Evolutionary conservation across 2,113 vertebrate genomes (phyloP).

Genomic region (Nycticryphes semicollaris): DNA sequence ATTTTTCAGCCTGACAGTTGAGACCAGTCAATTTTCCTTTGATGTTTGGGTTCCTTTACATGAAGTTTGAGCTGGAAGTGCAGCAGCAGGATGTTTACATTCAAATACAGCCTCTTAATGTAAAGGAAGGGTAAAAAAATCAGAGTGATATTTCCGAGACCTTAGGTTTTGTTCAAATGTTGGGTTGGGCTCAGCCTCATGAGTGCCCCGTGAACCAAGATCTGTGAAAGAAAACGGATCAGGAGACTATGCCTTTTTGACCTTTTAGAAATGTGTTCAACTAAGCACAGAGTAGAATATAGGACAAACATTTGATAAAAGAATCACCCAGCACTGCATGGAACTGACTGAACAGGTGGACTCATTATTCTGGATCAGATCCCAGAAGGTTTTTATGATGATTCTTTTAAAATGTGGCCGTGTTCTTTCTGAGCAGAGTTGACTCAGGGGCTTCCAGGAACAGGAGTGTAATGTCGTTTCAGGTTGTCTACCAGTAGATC

Average conservation of each 20-base stretch:
- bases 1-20: background rate
- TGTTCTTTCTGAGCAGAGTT: slow-evolving; percentile 48
- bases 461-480: background rate
- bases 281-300: background rate
- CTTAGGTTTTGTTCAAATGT: background rate
- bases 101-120: background rate
- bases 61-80: background rate
- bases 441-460: slow-evolving; percentile 49
- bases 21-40: background rate
- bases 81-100: slow-evolving; percentile 12
- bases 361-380: slow-evolving; percentile 52
- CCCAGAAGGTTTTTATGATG: slow-evolving; percentile 51
- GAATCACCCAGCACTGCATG: background rate
- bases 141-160: background rate
- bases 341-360: slow-evolving; percentile 40
- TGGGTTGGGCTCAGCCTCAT: background rate
- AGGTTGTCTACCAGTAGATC: background rate
- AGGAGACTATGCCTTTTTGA: background rate
- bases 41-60: background rate
- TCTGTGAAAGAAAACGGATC: background rate
- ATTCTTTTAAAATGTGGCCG: slow-evolving; percentile 36
- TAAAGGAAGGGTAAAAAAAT: background rate
- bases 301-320: background rate
- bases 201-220: background rate
- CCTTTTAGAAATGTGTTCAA: background rate